Base-by-base conservation (phyloP, 2,113 vertebrate genomes). In the Zosterops lateralis region DNA sequence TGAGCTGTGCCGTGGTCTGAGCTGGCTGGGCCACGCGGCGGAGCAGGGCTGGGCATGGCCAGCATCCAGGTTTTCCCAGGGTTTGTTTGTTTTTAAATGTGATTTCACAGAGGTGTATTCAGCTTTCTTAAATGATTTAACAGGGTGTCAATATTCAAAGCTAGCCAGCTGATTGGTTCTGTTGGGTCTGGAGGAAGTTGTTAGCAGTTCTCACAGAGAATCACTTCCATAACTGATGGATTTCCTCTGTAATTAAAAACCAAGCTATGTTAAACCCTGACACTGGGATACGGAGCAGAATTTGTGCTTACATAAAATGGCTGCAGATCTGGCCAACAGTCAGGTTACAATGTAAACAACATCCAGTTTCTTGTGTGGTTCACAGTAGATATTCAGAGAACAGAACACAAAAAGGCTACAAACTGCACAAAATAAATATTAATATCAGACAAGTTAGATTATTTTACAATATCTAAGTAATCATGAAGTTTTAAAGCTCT, bases 1-100 rank as follows among this genome's bases (percentile, higher is more conserved):
- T 7, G 15, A 24, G 42, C 29, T 2, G 8, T 6, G 17, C 36
- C 2, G 16, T 1, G 16, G 61, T 9, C 17, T 20, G 38, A 29
- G 36, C 60, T 5, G 17, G 36, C 25, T 4, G 6, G 32, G 17
- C n/a, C 4, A 6, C 1, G 9, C 3, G 7, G 18, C 1, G 0
- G 25, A 11, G 66, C 4, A 3, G 14, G 48, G n/a, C 34, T 34
- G 8, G 13, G 47, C n/a, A 47, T 3, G 2, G 47, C 34, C 57
- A 60, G 22, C 6, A 0, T 12, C n/a, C 56, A 25, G 24, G 2
- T 72, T 19, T n/a, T 26, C 12, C 8, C 2, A 3, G 21, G 5
- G 4, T 40, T 72, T 42, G 11, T n/a, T 54, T 0, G 0, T 14
- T 72, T 56, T 26, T 8, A 72, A 26, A n/a, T n/a, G 51, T 42